Evolutionary conservation across 2,888 invertebrate genomes (phyloP), one percentile per base, ranked within the genome.

Genomic region (Palloptera scutellata): DNA sequence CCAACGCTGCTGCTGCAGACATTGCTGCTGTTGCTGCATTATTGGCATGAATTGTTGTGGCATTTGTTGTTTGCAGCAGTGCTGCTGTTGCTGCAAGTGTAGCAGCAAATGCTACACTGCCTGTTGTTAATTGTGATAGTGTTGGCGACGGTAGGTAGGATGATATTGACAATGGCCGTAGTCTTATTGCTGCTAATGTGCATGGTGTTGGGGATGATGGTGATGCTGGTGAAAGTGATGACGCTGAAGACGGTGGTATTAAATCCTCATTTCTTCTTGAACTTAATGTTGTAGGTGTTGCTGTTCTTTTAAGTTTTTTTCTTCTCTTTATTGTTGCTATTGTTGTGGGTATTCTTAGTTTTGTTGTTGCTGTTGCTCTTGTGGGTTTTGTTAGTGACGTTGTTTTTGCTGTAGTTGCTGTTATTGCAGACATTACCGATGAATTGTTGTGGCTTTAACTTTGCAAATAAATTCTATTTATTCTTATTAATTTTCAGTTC

Each of bases 101-200:
- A 45, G 68, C 41, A 60, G 66, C 8, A 52, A 68, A n/a, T 54
- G 64, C 45, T 67, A 66, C 48, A 12, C 59, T 6, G 15, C 15
- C 19, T 52, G 51, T 13, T 66, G 51, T 19, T 61, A 60, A 69
- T 20, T 52, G 60, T 42, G 64, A 58, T 30, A 64, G 69, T 45
- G 57, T 68, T 43, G 76, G 68, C 72, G 74, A 68, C 40, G 19
- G 69, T 73, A 66, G 79, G 71, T 72, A 78, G 73, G 60, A 73
- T 75, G 68, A 78, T 57, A 68, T 73, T 67, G 30, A 48, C 40
- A 40, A 45, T 53, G 11, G 43, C n/a, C n/a, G 59, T 66, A 17
- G 59, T 40, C 61, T 41, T 62, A 53, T 54, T 64, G 66, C 52
- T 59, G 67, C 11, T 43, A 59, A 19, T 55, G 53, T 59, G 57